Evolutionary conservation across 2,113 vertebrate genomes (phyloP).

Genomic region (Pseudorasbora parva): DNA sequence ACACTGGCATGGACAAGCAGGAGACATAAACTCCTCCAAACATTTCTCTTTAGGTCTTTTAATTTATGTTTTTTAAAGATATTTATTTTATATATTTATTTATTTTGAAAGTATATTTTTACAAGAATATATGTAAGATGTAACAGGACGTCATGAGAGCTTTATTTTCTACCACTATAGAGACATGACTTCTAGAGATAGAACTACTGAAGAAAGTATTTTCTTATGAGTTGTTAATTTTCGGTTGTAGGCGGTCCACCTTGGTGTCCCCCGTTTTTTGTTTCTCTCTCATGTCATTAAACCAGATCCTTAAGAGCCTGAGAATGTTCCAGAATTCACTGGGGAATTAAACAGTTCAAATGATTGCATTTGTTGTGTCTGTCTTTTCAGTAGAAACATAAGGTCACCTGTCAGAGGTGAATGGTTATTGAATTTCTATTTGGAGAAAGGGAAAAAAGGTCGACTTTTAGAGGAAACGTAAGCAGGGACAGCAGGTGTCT

Average conservation of each 20-base stretch:
- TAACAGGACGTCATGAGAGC: slow-evolving; percentile 56
- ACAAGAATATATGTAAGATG: slow-evolving; percentile 68
- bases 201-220: slow-evolving; percentile 51
- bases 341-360: slow-evolving; percentile 60
- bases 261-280: slow-evolving; percentile 1
- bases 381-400: slow-evolving; percentile 37
- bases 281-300: slow-evolving; percentile 44
- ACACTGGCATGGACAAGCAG: slow-evolving; percentile 57
- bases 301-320: slow-evolving; percentile 40
- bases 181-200: slow-evolving; percentile 24
- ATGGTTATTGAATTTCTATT: slow-evolving; percentile 47
- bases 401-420: slow-evolving; percentile 50
- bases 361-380: slow-evolving; percentile 40
- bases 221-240: slow-evolving; percentile 42
- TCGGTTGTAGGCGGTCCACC: slow-evolving; percentile 21
- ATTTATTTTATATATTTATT: slow-evolving; percentile 86
- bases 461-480: not conserved
- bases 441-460: slow-evolving; percentile 4
- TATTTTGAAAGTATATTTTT: slow-evolving; percentile 84
- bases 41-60: slow-evolving; percentile 58
- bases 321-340: slow-evolving; percentile 50
- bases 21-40: slow-evolving; percentile 62
- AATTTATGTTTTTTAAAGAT: slow-evolving; percentile 79
- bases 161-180: slow-evolving; percentile 60
- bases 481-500: slow-evolving; percentile 8